Evolutionary conservation across 2,888 invertebrate genomes (phyloP), one percentile per base, ranked within the genome.

Genomic region (Lasioglossum malachurum): DNA sequence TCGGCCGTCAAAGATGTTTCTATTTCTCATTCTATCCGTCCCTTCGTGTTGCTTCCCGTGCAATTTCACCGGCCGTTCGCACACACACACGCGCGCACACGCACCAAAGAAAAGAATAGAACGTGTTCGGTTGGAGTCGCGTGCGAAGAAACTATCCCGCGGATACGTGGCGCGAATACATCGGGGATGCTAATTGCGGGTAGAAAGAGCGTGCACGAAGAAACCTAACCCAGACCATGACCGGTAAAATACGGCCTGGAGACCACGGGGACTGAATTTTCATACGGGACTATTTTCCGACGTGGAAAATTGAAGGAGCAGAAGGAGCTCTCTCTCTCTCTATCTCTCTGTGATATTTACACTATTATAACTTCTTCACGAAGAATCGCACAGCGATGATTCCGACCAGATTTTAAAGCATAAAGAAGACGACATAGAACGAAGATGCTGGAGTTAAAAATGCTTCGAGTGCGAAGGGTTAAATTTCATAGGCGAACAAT

Each of bases 101-200:
- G 23, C 53, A 53, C 53, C n/a, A n/a, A 75, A 19, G 27, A 75
- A 82, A 83, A 81, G 76, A 85, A 81, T 35, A 85, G 78, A 77
- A 79, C 74, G 71, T 49, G 75, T 78, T 82, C 38, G 75, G 77
- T 81, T 75, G 75, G 64, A 81, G 88, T 84, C 88, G 88, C 89
- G 89, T 87, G 89, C 89, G 88, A 89, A 89, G 87, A 77, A 87
- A 84, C 88, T 87, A 87, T 88, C 87, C 87, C 67, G 79, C 80
- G 88, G 84, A 83, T 88, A 89, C 89, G 89, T 89, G 89, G 88
- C 84, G 82, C 87, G 88, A 89, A 89, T 89, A 80, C 86, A 84
- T 84, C 82, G 81, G 38, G 71, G 78, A 89, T 89, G 89, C 88
- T 89, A 89, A 89, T 89, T 88, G 87, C 87, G 83, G 79, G 78